Conservation (phyloP, 2,113 vertebrate genomes). For the Etia nguti region DNA sequence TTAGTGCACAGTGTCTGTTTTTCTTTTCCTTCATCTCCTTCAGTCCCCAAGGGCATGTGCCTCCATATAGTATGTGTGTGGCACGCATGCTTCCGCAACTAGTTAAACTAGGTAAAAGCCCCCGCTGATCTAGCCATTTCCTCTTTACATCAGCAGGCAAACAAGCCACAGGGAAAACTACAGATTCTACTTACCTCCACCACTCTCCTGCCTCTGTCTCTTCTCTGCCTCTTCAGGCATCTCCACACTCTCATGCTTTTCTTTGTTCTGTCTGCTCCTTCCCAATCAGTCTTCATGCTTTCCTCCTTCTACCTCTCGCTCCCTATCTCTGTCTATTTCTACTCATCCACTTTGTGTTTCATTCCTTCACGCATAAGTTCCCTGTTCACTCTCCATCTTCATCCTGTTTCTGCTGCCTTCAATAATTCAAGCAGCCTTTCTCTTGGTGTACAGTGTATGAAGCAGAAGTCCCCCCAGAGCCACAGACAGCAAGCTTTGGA, state of each 20-base stretch:
- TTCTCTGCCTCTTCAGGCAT: not conserved
- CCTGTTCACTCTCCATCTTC: constrained; percentile 2
- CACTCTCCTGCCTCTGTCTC: not conserved
- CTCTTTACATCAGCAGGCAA: constrained; percentile 36
- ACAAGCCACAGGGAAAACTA: constrained; percentile 40
- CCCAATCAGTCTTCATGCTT: not conserved
- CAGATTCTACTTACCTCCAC: constrained; percentile 3
- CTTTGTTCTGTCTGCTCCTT: not conserved
- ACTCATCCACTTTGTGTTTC: not conserved
- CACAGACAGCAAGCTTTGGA: not conserved
- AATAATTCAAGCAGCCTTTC: constrained; percentile 58
- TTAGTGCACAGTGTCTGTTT: constrained; percentile 30
- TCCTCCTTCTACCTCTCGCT: not conserved
- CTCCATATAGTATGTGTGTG: not conserved
- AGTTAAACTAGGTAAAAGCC: constrained; percentile 34
- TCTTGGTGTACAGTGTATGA: constrained; percentile 7
- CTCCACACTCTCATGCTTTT: not conserved
- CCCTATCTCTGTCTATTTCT: not conserved
- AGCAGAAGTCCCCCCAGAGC: constrained; percentile 7
- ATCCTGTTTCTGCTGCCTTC: constrained; percentile 16
- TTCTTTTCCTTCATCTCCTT: constrained; percentile 29
- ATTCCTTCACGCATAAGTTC: constrained; percentile 2
- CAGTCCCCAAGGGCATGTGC: not conserved
- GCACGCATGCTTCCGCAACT: constrained; percentile 20
- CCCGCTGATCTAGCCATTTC: constrained; percentile 36